Evolutionary conservation across 2,113 vertebrate species (phyloP), one percentile per base, ranked within the genome.

Genomic region (Neoarius graeffei): DNA sequence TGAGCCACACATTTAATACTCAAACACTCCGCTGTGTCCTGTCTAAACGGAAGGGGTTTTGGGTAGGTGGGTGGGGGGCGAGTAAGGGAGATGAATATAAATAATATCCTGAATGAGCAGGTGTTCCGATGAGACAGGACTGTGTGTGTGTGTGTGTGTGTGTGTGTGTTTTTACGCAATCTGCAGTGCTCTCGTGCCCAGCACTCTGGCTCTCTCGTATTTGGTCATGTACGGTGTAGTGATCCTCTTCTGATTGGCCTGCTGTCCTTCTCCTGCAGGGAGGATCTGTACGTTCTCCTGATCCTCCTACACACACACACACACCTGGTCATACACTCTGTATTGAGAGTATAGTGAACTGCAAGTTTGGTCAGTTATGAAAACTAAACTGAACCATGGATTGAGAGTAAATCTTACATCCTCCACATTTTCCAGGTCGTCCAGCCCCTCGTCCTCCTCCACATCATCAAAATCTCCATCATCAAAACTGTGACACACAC

Each of bases 141-240:
- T 25, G 42, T 23, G 20, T n/a, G 48, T 54, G 23, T n/a, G 74
- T 7, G 23, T 30, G 77, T 9, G 27, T 62, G 84, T 48, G 17
- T 76, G 71, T 60, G 54, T 76, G 84, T 71, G 11, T 76, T 4
- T 59, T 62, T 77, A 99, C 98, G 98, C 98, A 8, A 99, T 99
- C 95, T 99, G 98, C 0, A 99, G 97, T 0, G 98, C 98, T 0
- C 98, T 94, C 0, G 98, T 99, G 23, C 98, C 98, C 90, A 99
- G 94, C 7, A 99, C 98, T 19, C 98, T 94, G 59, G 98, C 98
- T 76, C 98, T 90, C 93, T 99, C 98, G 0, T 99, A 99, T 81
- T 99, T 99, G 57, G 98, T 99, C 98, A 99, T 99, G 89, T 99
- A 99, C 0, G 96, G 95, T 0, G 98, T 99, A 0, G 98, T 99